phyloP scores from a whole-genome alignment of 2,113 vertebrate genomes.

The Noturus placidus region DNA sequence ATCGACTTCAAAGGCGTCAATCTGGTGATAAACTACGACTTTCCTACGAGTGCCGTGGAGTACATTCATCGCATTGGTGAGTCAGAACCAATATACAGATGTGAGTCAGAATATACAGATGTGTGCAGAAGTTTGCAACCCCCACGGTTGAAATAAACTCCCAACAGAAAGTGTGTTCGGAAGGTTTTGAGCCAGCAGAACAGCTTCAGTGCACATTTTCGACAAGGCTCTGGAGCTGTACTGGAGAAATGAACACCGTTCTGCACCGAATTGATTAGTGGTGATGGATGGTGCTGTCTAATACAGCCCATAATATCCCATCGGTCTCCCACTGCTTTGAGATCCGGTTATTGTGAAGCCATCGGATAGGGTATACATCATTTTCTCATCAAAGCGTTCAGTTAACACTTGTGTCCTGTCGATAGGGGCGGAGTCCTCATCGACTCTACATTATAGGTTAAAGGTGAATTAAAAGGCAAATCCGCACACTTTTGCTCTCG shows the following conservation, averaged over 20 bases:
- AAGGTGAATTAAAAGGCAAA: too few relatives aligned
- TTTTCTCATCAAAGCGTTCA: not conserved
- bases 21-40: constrained; percentile 93
- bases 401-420: not conserved
- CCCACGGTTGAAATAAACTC: not conserved
- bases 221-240: not conserved
- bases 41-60: constrained; percentile 90
- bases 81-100: constrained; percentile 41
- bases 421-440: not conserved
- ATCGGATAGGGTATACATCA: not conserved
- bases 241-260: not conserved
- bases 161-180: not conserved
- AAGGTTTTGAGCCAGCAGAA: not conserved
- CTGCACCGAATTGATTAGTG: too few relatives aligned
- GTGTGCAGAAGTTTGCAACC: not conserved
- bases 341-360: not conserved
- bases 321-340: not conserved
- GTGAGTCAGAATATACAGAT: not conserved
- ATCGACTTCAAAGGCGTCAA: constrained; percentile 98
- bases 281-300: not conserved
- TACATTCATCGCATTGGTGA: constrained; percentile 96
- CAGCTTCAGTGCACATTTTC: not conserved
- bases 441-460: too few relatives aligned
- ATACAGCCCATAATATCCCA: not conserved
- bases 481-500: not conserved